Conservation (phyloP, 1,140 invertebrate genomes). For the Drosophila setifemur region DNA sequence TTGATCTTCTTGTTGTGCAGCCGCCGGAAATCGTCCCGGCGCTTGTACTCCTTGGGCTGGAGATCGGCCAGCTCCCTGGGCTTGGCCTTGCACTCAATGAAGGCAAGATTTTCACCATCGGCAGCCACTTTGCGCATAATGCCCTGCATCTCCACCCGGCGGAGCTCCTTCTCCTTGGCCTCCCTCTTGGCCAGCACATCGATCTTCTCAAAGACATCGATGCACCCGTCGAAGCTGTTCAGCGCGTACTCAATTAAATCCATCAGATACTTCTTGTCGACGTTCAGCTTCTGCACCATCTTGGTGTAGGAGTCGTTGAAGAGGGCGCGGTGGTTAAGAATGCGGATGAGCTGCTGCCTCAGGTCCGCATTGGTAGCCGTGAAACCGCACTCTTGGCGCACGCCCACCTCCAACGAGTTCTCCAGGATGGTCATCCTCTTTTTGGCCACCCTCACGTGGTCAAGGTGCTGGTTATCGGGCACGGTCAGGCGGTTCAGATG, state of each 20-base stretch:
- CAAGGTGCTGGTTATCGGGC: slow-evolving; percentile 63
- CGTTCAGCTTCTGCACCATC: slow-evolving; percentile 72
- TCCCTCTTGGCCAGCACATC: slow-evolving; percentile 59
- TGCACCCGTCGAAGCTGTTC: slow-evolving; percentile 66
- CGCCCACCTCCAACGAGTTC: slow-evolving; percentile 61
- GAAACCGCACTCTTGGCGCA: slow-evolving; percentile 66
- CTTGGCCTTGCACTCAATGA: slow-evolving; percentile 66
- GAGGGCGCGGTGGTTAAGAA: slow-evolving; percentile 64
- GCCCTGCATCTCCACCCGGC: slow-evolving; percentile 65
- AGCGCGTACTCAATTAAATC: slow-evolving; percentile 70
- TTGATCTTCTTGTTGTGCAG: slow-evolving; percentile 68
- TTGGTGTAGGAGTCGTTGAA: slow-evolving; percentile 68
- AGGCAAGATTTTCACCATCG: slow-evolving; percentile 61
- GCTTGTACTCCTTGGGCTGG: slow-evolving; percentile 63
- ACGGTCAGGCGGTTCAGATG: slow-evolving; percentile 59
- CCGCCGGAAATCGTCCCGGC: slow-evolving; percentile 56
- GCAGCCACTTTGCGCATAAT: slow-evolving; percentile 73
- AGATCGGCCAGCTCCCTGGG: slow-evolving; percentile 60
- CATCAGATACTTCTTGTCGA: slow-evolving; percentile 72
- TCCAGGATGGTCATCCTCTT: slow-evolving; percentile 65
- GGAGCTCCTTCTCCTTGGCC: slow-evolving; percentile 56
- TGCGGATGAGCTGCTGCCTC: slow-evolving; percentile 60
- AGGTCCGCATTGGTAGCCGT: slow-evolving; percentile 62
- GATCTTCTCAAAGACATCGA: slow-evolving; percentile 70
- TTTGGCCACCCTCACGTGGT: slow-evolving; percentile 42